Evolutionary conservation across 2,797 vertebrate genomes (phyloP).

Genomic region (Neomorphus geoffroyi): DNA sequence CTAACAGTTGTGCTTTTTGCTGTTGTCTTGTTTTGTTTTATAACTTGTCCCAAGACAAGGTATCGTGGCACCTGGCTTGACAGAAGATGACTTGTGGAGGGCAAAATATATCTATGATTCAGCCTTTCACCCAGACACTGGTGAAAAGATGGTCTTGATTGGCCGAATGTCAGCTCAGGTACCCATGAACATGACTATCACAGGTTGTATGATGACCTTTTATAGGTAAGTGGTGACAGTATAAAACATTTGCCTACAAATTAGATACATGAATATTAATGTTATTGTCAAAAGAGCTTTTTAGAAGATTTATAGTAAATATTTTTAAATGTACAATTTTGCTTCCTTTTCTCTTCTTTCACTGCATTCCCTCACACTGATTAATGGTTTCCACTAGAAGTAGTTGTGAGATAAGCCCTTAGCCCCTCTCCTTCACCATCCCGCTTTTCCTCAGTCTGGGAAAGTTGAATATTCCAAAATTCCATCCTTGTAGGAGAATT

Average conservation of each 20-base stretch:
- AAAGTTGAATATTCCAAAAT: not conserved
- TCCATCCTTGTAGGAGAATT: not conserved
- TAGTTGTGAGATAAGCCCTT: not conserved
- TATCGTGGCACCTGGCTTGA: constrained; percentile 85
- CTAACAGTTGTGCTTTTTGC: not conserved
- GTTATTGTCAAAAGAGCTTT: not conserved
- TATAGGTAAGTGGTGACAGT: constrained; percentile 83
- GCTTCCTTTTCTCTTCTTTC: not conserved
- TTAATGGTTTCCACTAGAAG: not conserved
- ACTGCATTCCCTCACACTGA: not conserved
- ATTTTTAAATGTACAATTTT: not conserved
- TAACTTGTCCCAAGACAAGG: constrained; percentile 81
- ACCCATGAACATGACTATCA: constrained; percentile 99
- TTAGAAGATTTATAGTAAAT: not conserved
- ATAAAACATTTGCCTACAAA: not conserved
- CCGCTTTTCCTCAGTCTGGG: not conserved
- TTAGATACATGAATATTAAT: not conserved
- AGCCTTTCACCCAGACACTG: constrained; percentile 96
- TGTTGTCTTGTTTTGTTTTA: not conserved
- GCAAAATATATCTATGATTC: constrained; percentile 97
- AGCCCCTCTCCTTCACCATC: not conserved
- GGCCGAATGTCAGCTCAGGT: constrained; percentile 98
- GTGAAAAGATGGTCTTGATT: constrained; percentile 97
- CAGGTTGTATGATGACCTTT: constrained; percentile 99
- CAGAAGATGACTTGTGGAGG: constrained; percentile 94